phyloP scores from a whole-genome alignment of 2,888 invertebrate genomes.

The Marasmarcha lunaedactyla region DNA sequence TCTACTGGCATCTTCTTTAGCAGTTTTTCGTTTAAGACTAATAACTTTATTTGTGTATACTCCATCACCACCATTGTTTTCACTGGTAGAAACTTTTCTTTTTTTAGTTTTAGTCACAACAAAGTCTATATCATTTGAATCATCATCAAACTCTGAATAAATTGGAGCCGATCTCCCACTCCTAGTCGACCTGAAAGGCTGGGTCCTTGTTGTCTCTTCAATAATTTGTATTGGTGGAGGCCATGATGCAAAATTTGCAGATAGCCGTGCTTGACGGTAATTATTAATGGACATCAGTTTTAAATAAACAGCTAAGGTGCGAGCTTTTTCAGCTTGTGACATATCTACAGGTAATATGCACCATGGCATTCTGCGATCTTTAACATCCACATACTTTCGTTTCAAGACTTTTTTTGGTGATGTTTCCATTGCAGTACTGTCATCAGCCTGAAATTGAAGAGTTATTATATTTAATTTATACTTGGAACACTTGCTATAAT shows the following conservation, averaged over 20 bases:
- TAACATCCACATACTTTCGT: slow-evolving; percentile 46
- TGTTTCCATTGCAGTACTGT: slow-evolving; percentile 15
- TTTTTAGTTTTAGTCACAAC: slow-evolving; percentile 47
- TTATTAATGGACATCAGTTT: slow-evolving; percentile 55
- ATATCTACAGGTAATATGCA: slow-evolving; percentile 42
- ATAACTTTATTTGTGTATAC: slow-evolving; percentile 40
- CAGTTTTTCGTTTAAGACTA: slow-evolving; percentile 47
- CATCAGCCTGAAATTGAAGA: slow-evolving; percentile 24
- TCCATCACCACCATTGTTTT: slow-evolving; percentile 30
- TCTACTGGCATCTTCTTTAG: slow-evolving; percentile 41
- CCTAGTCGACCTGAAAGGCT: slow-evolving; percentile 47
- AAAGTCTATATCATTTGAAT: slow-evolving; percentile 53
- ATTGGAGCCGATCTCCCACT: slow-evolving; percentile 54
- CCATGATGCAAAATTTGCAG: slow-evolving; percentile 44
- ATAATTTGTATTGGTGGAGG: slow-evolving; percentile 54
- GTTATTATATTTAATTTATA: slow-evolving; percentile 3
- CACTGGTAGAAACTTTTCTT: slow-evolving; percentile 43
- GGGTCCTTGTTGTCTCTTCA: slow-evolving; percentile 44
- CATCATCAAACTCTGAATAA: slow-evolving; percentile 56
- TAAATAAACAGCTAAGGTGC: slow-evolving; percentile 49
- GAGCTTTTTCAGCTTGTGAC: slow-evolving; percentile 48
- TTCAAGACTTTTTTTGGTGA: slow-evolving; percentile 34
- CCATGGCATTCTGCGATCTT: slow-evolving; percentile 59
- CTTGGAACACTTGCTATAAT: slow-evolving; percentile 6
- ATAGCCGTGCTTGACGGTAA: slow-evolving; percentile 48